Conservation (phyloP, 2,113 vertebrate species). For the Morone saxatilis region DNA sequence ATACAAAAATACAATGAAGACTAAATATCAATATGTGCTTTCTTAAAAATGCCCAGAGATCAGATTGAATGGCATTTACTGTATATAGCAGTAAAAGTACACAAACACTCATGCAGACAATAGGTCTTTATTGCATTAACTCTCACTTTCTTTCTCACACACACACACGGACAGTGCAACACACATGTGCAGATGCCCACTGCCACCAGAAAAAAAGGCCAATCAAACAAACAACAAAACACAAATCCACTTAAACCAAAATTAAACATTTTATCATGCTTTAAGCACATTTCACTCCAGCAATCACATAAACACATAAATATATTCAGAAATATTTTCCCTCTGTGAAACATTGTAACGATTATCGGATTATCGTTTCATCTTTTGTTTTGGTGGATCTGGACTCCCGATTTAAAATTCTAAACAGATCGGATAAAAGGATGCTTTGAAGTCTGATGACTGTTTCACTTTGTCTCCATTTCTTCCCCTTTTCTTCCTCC, state of each 20-base stretch:
- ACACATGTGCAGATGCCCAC: constrained; percentile 35
- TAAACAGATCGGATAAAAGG: constrained; percentile 79
- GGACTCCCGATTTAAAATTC: constrained; percentile 72
- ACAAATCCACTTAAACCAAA: constrained; percentile 68
- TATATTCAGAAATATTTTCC: constrained; percentile 75
- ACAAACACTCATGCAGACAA: constrained; percentile 51
- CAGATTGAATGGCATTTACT: background rate
- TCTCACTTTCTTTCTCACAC: background rate
- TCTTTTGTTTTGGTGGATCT: constrained; percentile 81
- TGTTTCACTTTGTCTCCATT: constrained; percentile 61
- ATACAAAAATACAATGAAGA: background rate
- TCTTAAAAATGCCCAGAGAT: constrained; percentile 9
- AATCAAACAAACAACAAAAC: constrained; percentile 66
- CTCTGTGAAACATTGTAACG: constrained; percentile 72
- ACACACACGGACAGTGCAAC: constrained; percentile 13
- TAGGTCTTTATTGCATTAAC: constrained; percentile 54
- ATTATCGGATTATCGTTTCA: constrained; percentile 82
- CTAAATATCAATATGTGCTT: background rate
- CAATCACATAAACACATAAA: constrained; percentile 71
- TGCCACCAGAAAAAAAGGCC: constrained; percentile 32
- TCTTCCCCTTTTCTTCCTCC: constrained; percentile 25
- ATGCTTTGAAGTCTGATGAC: constrained; percentile 75
- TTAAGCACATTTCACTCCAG: constrained; percentile 74
- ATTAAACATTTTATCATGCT: constrained; percentile 78
- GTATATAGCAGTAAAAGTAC: constrained; percentile 25